Base-by-base conservation (phyloP, 2,797 vertebrate species). In the Eutrigla gurnardus region DNA sequence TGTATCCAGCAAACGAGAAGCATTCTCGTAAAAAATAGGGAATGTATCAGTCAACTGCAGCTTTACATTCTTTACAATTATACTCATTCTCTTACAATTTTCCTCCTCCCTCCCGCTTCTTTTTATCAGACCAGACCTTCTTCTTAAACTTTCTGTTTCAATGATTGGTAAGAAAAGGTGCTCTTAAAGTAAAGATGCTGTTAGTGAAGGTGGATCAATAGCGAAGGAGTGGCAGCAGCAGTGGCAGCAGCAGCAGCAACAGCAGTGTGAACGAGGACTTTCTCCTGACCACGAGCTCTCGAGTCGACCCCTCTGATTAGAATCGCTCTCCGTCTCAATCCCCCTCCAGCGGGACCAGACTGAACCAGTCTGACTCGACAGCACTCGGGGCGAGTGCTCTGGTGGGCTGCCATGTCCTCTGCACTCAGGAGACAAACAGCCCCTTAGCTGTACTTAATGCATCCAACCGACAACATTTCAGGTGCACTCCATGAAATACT, bases 371-470 rank as follows among this genome's bases (percentile, higher is more conserved):
- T 57, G 75, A 78, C 60, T 77, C 74, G 39, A 72, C 84, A 80
- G 63, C 90, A 87, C 83, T 86, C 0, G 65, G 82, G 86, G 87
- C 37, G 37, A 73, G 83, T 79, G 82, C 71, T 86, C 77, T 77
- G 82, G 88, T 87, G 89, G 78, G 76, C 80, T 83, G 86, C 84
- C 80, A 82, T 84, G 89, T 92, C 87, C 81, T 86, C 81, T 82
- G 81, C 83, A 85, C 81, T 89, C 88, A 78, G 81, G 84, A 90
- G 86, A 88, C 86, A 90, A 90, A 92, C 88, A 89, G 84, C 66
- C 93, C 91, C 84, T 84, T 70, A 91, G 91, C 88, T 93, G 89
- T 91, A 93, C 89, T 93, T 92, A 93, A 93, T 91, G 91, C 91
- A 91, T 78, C 92, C 88, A 91, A 91, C 82, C 91, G 89, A 86